A percentile compares a stretch with the other conserved stretches of the same genome.
Conservation (phyloP, 2,888 invertebrate genomes). For the Phrixothrix hirtus region DNA sequence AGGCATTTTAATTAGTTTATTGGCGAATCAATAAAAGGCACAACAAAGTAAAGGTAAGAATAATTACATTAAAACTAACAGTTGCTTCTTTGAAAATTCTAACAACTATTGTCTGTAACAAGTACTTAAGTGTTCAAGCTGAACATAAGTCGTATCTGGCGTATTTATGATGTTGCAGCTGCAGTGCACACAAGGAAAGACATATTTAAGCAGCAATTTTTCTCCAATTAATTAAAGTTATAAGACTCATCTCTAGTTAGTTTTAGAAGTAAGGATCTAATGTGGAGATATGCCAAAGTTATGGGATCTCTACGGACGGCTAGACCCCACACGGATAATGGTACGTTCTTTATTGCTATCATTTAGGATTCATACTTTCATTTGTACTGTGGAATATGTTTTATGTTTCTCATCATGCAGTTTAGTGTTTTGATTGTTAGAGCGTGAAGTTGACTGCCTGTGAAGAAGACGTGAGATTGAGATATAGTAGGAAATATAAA, state of each 20-base stretch:
- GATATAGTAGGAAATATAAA: no score
- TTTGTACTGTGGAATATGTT: conserved; percentile 31
- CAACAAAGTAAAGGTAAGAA: no score
- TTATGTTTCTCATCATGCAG: conserved; percentile 26
- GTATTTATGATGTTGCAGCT: conserved; percentile 24
- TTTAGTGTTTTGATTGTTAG: conserved; percentile 21
- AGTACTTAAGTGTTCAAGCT: no score
- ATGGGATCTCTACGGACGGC: conserved; percentile 34
- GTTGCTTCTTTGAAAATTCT: no score
- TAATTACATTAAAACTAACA: no score
- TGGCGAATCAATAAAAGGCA: no score
- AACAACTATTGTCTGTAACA: no score
- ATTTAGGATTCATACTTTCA: conserved; percentile 37
- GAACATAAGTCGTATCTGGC: conserved; percentile 10
- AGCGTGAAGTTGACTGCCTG: conserved; percentile 24
- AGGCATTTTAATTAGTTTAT: no score
- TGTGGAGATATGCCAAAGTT: conserved; percentile 36
- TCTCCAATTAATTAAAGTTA: conserved; percentile 36
- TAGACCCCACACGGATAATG: conserved; percentile 40
- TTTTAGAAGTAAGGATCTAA: conserved; percentile 37
- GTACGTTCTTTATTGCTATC: conserved; percentile 34
- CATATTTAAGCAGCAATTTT: conserved; percentile 30
- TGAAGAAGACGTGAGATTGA: conserved; percentile 4
- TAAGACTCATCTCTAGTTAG: conserved; percentile 32
- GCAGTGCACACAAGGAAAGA: conserved; percentile 23